Evolutionary conservation across 2,113 vertebrate species (phyloP).

Genomic region (Melanerpes aurifrons): DNA sequence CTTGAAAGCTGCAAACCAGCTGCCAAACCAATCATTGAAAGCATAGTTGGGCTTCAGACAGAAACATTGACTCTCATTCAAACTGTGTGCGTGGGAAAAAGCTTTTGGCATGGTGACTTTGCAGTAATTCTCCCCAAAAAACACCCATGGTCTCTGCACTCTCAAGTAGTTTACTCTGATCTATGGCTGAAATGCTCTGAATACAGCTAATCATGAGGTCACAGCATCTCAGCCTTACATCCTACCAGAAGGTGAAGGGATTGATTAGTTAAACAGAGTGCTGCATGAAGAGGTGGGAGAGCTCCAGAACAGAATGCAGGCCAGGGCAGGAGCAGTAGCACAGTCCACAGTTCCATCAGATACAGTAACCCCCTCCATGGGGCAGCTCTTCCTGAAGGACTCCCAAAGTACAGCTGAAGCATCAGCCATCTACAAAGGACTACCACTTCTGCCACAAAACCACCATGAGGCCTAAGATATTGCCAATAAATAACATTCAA

Average conservation of each 20-base stretch:
- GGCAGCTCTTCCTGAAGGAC: background rate
- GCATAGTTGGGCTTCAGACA: background rate
- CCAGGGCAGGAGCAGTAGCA: background rate
- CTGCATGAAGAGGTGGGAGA: background rate
- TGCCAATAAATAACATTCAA: background rate
- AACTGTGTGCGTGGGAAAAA: background rate
- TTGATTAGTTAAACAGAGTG: background rate
- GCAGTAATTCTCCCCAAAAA: background rate
- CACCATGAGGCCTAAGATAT: background rate
- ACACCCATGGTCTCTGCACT: background rate
- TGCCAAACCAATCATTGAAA: background rate
- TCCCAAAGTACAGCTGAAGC: background rate
- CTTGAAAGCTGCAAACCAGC: background rate
- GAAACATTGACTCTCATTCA: background rate
- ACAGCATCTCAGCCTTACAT: background rate
- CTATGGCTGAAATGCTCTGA: background rate
- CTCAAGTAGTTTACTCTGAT: background rate
- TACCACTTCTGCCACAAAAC: background rate
- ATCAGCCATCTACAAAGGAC: background rate
- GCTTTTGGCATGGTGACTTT: background rate
- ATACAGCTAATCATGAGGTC: background rate
- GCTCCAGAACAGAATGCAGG: background rate
- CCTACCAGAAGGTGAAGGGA: background rate
- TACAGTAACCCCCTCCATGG: background rate
- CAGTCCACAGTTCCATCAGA: background rate